Evolutionary conservation across 2,888 invertebrate genomes (phyloP).

Genomic region (Aleiodes alternator): DNA sequence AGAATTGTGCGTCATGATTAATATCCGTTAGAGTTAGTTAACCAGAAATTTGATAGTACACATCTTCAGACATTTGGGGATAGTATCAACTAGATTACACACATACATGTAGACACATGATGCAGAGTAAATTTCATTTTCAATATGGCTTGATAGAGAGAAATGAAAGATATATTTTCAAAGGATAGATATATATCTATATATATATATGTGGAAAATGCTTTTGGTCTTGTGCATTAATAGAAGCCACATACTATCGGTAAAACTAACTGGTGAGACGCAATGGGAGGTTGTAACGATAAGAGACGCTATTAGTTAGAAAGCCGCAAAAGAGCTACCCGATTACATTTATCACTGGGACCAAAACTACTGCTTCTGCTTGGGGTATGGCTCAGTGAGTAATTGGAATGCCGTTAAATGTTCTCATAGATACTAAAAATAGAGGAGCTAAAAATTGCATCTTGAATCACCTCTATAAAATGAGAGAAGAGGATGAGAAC

Average conservation of each 20-base stretch:
- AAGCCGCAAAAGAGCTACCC: slow-evolving; percentile 39
- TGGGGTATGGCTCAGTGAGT: slow-evolving; percentile 15
- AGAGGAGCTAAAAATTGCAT: slow-evolving; percentile 11
- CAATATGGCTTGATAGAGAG: no score
- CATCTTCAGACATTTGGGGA: slow-evolving; percentile 1
- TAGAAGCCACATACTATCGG: slow-evolving; percentile 15
- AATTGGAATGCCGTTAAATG: slow-evolving; percentile 27
- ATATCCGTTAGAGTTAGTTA: slow-evolving; percentile 69
- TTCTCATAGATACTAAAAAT: background rate
- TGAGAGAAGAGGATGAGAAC: background rate
- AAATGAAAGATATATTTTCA: no score
- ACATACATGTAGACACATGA: background rate
- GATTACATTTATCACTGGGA: slow-evolving; percentile 36
- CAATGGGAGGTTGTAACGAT: slow-evolving; percentile 32
- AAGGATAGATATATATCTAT: no score
- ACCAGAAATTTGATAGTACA: slow-evolving; percentile 62
- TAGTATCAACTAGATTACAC: slow-evolving; percentile 49
- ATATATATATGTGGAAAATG: background rate
- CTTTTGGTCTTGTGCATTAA: background rate
- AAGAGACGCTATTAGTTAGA: slow-evolving; percentile 29
- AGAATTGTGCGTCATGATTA: slow-evolving; percentile 66
- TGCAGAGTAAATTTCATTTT: background rate
- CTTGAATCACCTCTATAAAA: background rate
- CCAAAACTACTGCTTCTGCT: slow-evolving; percentile 6
- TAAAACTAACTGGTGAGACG: slow-evolving; percentile 13